Percentiles rank a stretch among this genome's conserved stretches.
Conservation (phyloP, 2,888 invertebrate genomes). For the Orchesellides sinensis region DNA sequence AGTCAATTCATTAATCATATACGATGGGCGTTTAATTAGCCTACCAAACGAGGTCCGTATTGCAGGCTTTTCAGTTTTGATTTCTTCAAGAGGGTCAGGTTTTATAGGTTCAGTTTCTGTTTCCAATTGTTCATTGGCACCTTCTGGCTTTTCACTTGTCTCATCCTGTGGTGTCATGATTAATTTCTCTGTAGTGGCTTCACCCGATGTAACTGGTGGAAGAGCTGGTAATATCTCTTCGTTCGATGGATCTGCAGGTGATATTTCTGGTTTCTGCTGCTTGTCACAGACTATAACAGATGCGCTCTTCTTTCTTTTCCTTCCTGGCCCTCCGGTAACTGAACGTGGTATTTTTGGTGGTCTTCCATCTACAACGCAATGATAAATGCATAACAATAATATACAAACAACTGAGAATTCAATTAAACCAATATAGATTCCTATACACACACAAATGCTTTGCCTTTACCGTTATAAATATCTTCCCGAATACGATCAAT, state of each 20-base stretch:
- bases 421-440: neutral
- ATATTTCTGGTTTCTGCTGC: neutral
- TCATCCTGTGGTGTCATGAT: neutral
- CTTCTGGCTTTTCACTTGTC: neutral
- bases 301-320: conserved; percentile 24
- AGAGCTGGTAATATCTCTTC: neutral
- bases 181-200: neutral
- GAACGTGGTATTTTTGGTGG: conserved; percentile 29
- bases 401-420: too few species aligned
- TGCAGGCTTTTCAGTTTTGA: conserved; percentile 2
- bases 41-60: conserved; percentile 59
- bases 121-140: neutral
- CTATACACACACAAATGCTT: neutral
- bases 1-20: conserved; percentile 41
- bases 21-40: conserved; percentile 48
- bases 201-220: neutral
- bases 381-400: neutral
- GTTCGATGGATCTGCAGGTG: neutral
- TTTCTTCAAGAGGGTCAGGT: neutral
- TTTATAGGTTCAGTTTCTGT: neutral
- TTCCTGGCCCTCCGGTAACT: neutral
- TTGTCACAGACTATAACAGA: neutral
- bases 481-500: conserved; percentile 53
- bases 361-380: conserved; percentile 27
- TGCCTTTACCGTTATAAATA: conserved; percentile 52